Evolutionary conservation across 2,888 invertebrate genomes (phyloP), one percentile per base, ranked within the genome.

Genomic region (Hemaris fuciformis): DNA sequence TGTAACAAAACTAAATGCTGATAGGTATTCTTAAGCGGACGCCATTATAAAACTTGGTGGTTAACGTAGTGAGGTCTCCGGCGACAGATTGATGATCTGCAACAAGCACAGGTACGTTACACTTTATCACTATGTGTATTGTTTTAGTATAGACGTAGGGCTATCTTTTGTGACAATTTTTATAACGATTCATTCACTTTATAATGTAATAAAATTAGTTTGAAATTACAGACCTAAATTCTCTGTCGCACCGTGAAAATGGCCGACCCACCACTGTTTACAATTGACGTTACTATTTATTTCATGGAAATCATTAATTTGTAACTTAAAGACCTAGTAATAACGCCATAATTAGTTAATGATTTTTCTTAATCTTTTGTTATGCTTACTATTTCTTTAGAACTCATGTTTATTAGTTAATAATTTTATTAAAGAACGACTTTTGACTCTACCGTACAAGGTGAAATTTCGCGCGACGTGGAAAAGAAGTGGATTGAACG

Each of bases 161-260:
- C 78, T 86, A 75, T 83, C 75, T 74, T 86, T 89, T 89, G 83
- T 79, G 77, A 79, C 87, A 89, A 91, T 93, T 88, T 91, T 87
- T 83, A 73, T 73, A 60, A 61, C 67, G 75, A 81, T 89, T 90
- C 83, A 81, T 85, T 80, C 82, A 89, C 85, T 93, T 93, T 90
- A 81, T 77, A 84, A 83, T 77, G 77, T 77, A 84, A 84, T 73
- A 85, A 81, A 70, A 78, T 71, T 73, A 85, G 81, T 84, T 85
- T 85, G 85, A 89, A 89, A 83, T 87, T 89, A 93, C 93, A 85
- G 87, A 93, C 93, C 93, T 92, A 91, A 85, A 92, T 88, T 93
- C 93, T 94, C 94, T 94, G 94, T 94, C 94, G 91, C 93, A 93
- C 94, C 93, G 93, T 93, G 93, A 93, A 94, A 94, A 95, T 95